Base-by-base conservation (phyloP, 2,113 vertebrate genomes). In the Dissostichus mawsoni region DNA sequence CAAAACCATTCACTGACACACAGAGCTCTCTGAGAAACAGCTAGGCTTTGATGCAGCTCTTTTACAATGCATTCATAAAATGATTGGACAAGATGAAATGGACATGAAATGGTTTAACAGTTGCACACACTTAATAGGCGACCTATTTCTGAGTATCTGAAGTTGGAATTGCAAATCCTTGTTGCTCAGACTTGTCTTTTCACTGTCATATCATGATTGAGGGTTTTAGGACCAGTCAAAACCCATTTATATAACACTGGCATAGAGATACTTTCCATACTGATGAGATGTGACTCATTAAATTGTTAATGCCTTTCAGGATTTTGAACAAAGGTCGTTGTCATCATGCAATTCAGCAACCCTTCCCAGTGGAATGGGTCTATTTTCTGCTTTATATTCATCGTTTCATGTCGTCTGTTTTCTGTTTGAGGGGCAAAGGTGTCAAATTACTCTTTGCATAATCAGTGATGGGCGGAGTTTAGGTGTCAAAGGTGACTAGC, bases 301-400 rank as follows among this genome's bases (percentile, higher is more conserved):
- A 81, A 86, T 74, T 84, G 55, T 69, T 66, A 81, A 88, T 84
- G 86, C 45, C 78, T 84, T 82, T 79, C 69, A 80, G 74, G 52
- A 65, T 80, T 88, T 74, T 69, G 63, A 84, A 86, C 70, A 82
- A 91, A 90, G 88, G 89, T 85, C 74, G 52, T 62, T n/a, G 6
- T 80, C 63, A 65, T 78, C 66, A 74, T 41, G 48, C 61, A 72
- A 86, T 84, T 89, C 82, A 67, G 55, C 67, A 68, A 80, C 74
- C 64, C 62, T 77, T 85, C 51, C 33, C 16, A 18, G 63, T 18
- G 18, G 8, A 88, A 66, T 55, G 7, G 18, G 33, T 36, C 50
- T 66, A 41, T 76, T 77, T 3, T 51, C 50, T 78, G 13, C 53
- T 87, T 74, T 69, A 77, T 77, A 86, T 74, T 80, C 77, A 83